Conservation (phyloP, 1,140 invertebrate species). For the Lasioglossum albipes region DNA sequence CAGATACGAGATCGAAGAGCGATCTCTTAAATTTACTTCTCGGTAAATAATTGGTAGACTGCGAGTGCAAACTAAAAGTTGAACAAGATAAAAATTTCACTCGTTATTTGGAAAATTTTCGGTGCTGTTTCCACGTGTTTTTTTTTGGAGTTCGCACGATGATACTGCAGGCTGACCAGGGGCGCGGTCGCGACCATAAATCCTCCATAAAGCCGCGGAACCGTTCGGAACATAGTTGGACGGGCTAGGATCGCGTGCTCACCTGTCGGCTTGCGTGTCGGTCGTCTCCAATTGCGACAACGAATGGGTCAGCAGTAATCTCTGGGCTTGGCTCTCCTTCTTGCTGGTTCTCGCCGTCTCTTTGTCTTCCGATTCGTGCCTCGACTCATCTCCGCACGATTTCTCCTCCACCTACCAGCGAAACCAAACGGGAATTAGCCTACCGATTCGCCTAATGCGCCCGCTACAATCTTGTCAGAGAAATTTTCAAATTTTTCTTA, state of each 20-base stretch:
- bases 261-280: slow-evolving; percentile 56
- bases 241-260: slow-evolving; percentile 36
- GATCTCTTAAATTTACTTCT: too few relatives aligned
- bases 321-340: slow-evolving; percentile 35
- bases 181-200: slow-evolving; percentile 18
- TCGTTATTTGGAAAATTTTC: too few relatives aligned
- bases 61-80: too few relatives aligned
- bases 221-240: too few relatives aligned
- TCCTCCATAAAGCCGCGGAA: background rate
- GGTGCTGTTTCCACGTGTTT: too few relatives aligned
- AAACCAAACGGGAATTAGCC: background rate
- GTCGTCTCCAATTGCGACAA: slow-evolving; percentile 38
- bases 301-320: slow-evolving; percentile 39
- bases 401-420: slow-evolving; percentile 35
- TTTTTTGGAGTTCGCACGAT: too few relatives aligned
- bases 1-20: too few relatives aligned
- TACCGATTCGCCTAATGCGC: too few relatives aligned
- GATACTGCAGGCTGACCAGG: background rate
- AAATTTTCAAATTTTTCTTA: too few relatives aligned
- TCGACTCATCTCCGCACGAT: background rate
- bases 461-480: too few relatives aligned
- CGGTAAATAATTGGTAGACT: too few relatives aligned
- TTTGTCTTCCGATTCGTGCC: background rate
- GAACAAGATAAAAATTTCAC: too few relatives aligned
- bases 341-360: background rate